Conservation (phyloP, 2,113 vertebrate genomes). For the Tychaedon coryphoeus region DNA sequence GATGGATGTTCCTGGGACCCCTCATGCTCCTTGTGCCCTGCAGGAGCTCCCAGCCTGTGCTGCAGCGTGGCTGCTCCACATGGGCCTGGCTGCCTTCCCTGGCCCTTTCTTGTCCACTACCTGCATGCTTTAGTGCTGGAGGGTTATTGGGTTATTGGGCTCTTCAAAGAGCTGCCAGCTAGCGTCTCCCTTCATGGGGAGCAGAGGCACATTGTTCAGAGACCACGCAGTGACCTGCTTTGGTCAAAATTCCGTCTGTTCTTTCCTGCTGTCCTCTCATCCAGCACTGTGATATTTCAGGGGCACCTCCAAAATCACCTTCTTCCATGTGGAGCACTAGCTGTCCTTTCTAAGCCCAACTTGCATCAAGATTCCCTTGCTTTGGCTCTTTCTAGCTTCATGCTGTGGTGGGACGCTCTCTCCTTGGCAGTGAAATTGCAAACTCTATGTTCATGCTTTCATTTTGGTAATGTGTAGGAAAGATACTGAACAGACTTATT, state of each 20-base stretch:
- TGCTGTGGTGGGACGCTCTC: rapidly evolving
- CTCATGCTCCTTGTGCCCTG: rapidly evolving
- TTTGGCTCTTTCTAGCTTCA: background rate
- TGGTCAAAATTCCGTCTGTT: background rate
- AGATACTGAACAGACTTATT: background rate
- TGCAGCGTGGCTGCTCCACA: rapidly evolving
- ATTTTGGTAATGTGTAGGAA: background rate
- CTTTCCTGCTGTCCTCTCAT: background rate
- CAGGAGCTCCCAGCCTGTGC: background rate
- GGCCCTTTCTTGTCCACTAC: background rate
- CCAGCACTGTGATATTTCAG: background rate
- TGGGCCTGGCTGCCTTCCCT: rapidly evolving
- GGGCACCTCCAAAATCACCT: background rate
- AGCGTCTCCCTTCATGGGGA: rapidly evolving
- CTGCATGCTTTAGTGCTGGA: rapidly evolving
- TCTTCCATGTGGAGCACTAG: background rate
- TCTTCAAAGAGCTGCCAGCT: background rate
- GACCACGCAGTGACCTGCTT: background rate
- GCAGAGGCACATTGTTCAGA: background rate
- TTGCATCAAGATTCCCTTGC: background rate
- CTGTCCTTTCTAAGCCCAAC: background rate
- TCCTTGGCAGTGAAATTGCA: background rate
- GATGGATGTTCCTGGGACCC: background rate
- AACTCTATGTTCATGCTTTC: background rate
- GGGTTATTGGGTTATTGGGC: background rate